Conservation (phyloP, 2,113 vertebrate genomes). For the Xerus inauris region DNA sequence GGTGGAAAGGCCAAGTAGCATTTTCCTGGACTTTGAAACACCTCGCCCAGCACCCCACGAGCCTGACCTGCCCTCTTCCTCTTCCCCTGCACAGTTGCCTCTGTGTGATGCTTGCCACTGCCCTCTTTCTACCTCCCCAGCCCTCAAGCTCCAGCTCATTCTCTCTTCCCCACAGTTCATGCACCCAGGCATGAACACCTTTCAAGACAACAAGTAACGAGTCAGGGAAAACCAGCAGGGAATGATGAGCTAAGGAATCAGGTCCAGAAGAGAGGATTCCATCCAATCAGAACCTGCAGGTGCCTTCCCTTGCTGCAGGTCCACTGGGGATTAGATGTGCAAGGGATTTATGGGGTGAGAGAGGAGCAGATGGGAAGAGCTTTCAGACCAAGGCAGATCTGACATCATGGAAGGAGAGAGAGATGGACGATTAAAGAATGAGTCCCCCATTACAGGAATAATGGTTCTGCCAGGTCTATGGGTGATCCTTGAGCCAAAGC, state of each 20-base stretch:
- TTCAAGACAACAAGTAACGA: background rate
- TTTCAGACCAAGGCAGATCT: background rate
- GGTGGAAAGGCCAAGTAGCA: background rate
- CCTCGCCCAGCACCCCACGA: fast-evolving
- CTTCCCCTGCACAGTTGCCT: too few relatives aligned
- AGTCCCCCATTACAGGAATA: background rate
- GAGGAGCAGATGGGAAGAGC: background rate
- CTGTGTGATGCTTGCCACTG: fast-evolving
- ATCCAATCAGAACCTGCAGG: background rate
- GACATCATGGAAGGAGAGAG: background rate
- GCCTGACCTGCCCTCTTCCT: background rate
- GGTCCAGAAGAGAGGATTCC: background rate
- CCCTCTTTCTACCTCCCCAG: background rate
- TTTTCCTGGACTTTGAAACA: background rate
- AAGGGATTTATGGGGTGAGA: background rate
- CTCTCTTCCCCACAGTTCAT: background rate
- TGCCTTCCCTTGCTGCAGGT: too few relatives aligned
- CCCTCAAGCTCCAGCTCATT: too few relatives aligned
- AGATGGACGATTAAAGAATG: fast-evolving
- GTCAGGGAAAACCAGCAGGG: background rate
- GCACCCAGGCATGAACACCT: fast-evolving
- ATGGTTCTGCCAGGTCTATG: background rate
- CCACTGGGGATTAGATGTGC: fast-evolving
- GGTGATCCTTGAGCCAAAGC: background rate
- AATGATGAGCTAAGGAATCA: background rate